phyloP scores from a whole-genome alignment of 2,888 invertebrate genomes.

The Xestia rhomboidea region DNA sequence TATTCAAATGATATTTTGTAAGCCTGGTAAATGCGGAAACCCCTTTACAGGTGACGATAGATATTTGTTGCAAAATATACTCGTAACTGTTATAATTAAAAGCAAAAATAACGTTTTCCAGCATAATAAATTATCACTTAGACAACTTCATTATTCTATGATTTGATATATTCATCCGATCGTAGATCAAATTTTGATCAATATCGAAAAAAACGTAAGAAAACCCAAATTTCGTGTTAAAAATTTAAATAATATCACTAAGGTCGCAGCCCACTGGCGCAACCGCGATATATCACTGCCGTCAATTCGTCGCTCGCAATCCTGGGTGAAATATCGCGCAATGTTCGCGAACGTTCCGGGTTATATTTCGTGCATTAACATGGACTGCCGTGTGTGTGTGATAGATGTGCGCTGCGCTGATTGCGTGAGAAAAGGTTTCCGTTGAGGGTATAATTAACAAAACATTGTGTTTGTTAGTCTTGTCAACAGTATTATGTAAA shows the following conservation, averaged over 20 bases:
- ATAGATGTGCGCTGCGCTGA: conserved; percentile 32
- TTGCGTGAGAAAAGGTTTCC: conserved; percentile 1
- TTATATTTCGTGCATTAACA: conserved; percentile 46
- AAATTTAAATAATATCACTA: conserved; percentile 14
- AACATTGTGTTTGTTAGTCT: not conserved
- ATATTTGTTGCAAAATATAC: not conserved
- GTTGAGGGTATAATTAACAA: not conserved
- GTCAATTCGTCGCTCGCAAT: conserved; percentile 47
- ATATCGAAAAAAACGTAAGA: too few species aligned
- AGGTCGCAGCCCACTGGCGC: conserved; percentile 4
- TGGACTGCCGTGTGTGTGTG: conserved; percentile 23
- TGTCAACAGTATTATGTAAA: not conserved
- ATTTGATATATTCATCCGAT: not conserved
- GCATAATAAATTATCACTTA: too few species aligned
- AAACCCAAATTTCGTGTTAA: not conserved
- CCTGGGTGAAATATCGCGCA: conserved; percentile 47
- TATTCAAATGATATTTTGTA: not conserved
- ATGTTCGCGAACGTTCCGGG: conserved; percentile 36
- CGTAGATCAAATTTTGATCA: not conserved
- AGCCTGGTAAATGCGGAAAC: not conserved
- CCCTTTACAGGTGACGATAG: not conserved
- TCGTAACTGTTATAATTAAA: not conserved
- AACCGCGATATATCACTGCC: conserved; percentile 49
- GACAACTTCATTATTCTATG: not conserved
- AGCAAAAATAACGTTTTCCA: not conserved